A percentile compares a stretch with the other conserved stretches of the same genome.
Evolutionary conservation across 2,113 vertebrate genomes (phyloP).

Genomic region (Nasalis larvatus): DNA sequence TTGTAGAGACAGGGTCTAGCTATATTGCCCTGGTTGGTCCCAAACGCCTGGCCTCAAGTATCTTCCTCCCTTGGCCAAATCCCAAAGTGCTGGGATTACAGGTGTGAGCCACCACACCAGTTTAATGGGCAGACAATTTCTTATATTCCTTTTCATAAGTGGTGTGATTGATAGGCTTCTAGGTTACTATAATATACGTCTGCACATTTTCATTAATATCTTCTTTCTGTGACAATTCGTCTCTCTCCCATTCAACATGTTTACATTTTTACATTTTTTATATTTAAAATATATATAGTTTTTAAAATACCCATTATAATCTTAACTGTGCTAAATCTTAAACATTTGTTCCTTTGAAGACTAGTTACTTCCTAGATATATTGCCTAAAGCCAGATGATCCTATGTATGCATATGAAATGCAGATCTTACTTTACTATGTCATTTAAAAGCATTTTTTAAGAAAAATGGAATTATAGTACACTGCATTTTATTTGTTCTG

Average conservation of each 20-base stretch:
- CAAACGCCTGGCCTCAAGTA: neutral
- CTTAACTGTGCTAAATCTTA: constrained; percentile 3
- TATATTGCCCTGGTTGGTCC: neutral
- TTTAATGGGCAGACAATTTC: neutral
- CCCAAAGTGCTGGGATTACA: neutral
- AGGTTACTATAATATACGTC: neutral
- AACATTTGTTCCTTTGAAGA: neutral
- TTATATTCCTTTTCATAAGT: neutral
- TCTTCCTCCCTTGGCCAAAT: neutral
- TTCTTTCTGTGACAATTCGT: neutral
- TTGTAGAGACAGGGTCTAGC: neutral
- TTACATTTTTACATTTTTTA: constrained; percentile 17
- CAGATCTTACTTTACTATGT: constrained; percentile 27
- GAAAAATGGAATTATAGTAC: constrained; percentile 50
- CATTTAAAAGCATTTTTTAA: constrained; percentile 45
- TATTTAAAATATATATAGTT: neutral
- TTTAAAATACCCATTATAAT: constrained; percentile 43
- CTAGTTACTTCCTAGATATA: constrained; percentile 39
- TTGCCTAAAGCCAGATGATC: neutral
- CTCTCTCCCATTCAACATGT: neutral
- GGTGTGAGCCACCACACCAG: neutral
- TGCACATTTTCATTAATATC: neutral
- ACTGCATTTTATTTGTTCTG: constrained; percentile 65
- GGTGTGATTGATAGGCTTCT: neutral
- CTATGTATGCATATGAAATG: neutral